Conservation (phyloP, 2,888 invertebrate genomes). For the Neoaliturus tenellus region DNA sequence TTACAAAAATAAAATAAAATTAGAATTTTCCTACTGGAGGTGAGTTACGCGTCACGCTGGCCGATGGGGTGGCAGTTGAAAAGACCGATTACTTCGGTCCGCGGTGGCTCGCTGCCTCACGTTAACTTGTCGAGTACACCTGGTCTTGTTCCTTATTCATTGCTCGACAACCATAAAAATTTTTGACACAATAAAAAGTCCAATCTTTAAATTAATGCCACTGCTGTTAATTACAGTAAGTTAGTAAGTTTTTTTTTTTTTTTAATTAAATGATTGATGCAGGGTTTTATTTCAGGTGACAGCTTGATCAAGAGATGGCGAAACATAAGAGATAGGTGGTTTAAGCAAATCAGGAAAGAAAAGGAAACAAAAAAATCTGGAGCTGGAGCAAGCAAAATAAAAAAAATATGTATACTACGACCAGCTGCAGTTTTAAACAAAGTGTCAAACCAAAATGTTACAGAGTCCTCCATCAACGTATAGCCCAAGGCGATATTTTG, state of each 20-base stretch:
- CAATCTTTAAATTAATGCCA: not conserved
- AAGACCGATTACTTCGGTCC: too few species aligned
- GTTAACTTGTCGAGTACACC: too few species aligned
- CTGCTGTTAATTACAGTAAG: too few species aligned
- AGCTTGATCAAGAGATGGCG: not conserved
- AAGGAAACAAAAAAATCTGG: slow-evolving; percentile 23
- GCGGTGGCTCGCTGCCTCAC: too few species aligned
- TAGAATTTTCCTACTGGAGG: too few species aligned
- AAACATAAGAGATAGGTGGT: not conserved
- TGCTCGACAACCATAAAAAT: too few species aligned
- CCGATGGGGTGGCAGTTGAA: too few species aligned
- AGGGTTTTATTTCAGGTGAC: slow-evolving; percentile 7
- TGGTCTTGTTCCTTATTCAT: too few species aligned
- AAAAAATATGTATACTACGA: slow-evolving; percentile 36
- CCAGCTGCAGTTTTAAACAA: slow-evolving; percentile 26
- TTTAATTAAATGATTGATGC: not conserved
- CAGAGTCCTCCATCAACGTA: slow-evolving; percentile 38
- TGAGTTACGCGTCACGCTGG: too few species aligned
- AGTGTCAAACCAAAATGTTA: slow-evolving; percentile 19
- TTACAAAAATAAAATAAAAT: too few species aligned
- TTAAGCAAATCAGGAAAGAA: not conserved
- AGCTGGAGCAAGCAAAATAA: slow-evolving; percentile 27
- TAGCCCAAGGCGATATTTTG: slow-evolving; percentile 34
- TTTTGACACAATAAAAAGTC: too few species aligned
- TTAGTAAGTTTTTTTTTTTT: not conserved